Evolutionary conservation across 2,113 vertebrate genomes (phyloP).

Genomic region (Coryphaenoides rupestris): DNA sequence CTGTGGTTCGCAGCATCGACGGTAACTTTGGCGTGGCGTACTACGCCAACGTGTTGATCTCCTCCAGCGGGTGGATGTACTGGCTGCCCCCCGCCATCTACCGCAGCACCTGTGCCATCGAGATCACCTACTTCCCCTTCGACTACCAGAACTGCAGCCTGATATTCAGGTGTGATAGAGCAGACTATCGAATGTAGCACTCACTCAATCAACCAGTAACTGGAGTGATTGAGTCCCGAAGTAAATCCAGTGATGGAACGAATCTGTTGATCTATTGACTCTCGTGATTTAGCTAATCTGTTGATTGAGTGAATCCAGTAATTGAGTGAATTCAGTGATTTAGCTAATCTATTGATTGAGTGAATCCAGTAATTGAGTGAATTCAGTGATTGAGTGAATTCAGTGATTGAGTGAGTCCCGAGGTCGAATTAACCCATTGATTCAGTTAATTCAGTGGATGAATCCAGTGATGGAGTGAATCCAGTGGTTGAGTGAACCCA

Average conservation of each 20-base stretch:
- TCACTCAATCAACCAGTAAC: no score
- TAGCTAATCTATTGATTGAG: neutral
- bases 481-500: neutral
- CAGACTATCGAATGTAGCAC: no score
- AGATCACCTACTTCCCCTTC: conserved; percentile 88
- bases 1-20: conserved; percentile 73
- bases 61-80: conserved; percentile 59
- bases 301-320: no score
- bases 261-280: no score
- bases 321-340: neutral
- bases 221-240: no score
- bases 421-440: no score
- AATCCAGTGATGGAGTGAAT: neutral
- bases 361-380: neutral
- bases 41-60: conserved; percentile 80
- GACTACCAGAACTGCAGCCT: conserved; percentile 92
- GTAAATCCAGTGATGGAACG: no score
- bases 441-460: no score
- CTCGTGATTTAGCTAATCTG: neutral
- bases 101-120: conserved; percentile 83
- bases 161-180: conserved; percentile 77
- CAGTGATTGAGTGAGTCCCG: no score
- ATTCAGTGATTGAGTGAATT: no score
- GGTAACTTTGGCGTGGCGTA: conserved; percentile 88
- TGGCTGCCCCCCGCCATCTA: conserved; percentile 91